Percentiles rank a stretch among this genome's conserved stretches.
Evolutionary conservation across 2,113 vertebrate species (phyloP).

Genomic region (Empidonax alnorum): DNA sequence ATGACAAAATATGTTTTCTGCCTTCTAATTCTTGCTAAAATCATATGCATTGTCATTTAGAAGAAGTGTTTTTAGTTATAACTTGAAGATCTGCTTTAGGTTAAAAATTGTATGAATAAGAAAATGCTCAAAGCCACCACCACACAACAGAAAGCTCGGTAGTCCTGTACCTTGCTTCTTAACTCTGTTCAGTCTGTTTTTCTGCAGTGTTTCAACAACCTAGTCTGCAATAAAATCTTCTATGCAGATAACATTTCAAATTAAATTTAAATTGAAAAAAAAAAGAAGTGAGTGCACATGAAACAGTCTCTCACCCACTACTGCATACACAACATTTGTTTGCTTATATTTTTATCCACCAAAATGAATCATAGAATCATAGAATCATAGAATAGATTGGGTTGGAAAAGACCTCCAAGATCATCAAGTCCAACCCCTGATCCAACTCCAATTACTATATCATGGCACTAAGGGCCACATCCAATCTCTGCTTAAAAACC

Average conservation of each 20-base stretch:
- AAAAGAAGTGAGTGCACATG: background rate
- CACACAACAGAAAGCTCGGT: background rate
- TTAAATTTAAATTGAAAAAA: background rate
- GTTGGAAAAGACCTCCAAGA: no score
- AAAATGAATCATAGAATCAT: no score
- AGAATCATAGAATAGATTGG: no score
- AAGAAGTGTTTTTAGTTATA: background rate
- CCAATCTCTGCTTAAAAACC: no score
- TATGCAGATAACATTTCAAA: background rate
- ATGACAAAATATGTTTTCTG: background rate
- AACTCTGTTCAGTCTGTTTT: background rate
- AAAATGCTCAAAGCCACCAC: background rate
- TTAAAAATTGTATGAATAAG: background rate
- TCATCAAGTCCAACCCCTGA: no score
- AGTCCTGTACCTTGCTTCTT: background rate
- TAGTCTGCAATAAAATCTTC: background rate
- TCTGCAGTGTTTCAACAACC: background rate
- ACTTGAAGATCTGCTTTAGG: background rate
- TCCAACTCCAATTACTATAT: no score
- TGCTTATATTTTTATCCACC: background rate
- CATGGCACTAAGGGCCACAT: no score
- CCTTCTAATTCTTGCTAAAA: background rate
- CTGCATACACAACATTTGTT: background rate
- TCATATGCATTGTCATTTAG: background rate
- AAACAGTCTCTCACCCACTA: background rate